Evolutionary conservation across 2,888 invertebrate genomes (phyloP).

Genomic region (Clitarchus hookeri): DNA sequence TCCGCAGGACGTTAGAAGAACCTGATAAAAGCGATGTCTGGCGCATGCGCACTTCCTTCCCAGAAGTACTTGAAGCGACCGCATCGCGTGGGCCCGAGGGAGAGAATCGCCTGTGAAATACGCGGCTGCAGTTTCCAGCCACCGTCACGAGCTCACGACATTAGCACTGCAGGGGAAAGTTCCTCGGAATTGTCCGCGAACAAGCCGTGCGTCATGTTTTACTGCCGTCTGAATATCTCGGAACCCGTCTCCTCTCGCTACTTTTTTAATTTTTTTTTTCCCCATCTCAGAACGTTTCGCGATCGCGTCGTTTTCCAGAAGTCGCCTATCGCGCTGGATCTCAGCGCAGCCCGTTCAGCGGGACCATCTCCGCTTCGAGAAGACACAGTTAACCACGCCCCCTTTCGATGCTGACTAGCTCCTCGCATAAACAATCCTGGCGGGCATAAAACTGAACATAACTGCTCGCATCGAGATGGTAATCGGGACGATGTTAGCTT

Average conservation of each 20-base stretch:
- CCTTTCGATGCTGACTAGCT: neutral
- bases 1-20: neutral
- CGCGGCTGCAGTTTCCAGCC: neutral
- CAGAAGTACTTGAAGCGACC: neutral
- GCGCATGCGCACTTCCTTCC: neutral
- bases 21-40: neutral
- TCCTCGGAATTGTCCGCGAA: neutral
- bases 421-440: neutral
- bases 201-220: neutral
- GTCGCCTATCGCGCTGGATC: neutral
- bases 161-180: neutral
- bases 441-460: neutral
- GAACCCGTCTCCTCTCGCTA: neutral
- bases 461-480: neutral
- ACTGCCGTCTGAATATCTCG: neutral
- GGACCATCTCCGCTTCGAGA: neutral
- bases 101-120: neutral
- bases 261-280: neutral
- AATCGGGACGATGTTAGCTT: neutral
- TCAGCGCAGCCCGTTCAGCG: neutral
- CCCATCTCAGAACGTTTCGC: neutral
- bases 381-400: neutral
- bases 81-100: neutral
- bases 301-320: neutral
- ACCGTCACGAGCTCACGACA: neutral